Evolutionary conservation across 2,113 vertebrate species (phyloP).

Genomic region (Coryphaenoides rupestris): DNA sequence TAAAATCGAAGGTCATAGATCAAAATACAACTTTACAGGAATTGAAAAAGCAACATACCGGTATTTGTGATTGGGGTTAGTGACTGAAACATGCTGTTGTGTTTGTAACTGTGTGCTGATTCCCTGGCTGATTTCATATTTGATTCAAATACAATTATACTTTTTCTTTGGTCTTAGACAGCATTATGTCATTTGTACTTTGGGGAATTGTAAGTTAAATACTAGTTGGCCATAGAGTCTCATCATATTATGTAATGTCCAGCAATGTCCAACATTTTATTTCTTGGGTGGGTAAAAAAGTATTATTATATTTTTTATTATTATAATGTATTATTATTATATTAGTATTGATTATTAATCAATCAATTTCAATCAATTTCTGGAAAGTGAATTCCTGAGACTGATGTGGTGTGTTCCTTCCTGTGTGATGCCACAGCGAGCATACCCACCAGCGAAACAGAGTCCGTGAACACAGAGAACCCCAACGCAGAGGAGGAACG

Average conservation of each 20-base stretch:
- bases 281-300: no score
- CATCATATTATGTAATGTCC: no score
- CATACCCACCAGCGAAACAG: constrained; percentile 90
- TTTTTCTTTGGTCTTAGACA: neutral
- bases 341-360: no score
- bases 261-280: no score
- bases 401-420: constrained; percentile 7
- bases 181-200: no score
- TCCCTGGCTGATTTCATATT: neutral
- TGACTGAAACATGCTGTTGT: neutral
- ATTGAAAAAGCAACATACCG: neutral
- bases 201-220: no score
- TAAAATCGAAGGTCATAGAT: no score
- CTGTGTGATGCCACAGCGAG: constrained; percentile 77
- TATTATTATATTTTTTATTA: no score
- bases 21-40: neutral
- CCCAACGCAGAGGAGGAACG: constrained; percentile 82
- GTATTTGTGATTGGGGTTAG: neutral
- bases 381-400: constrained; percentile 11
- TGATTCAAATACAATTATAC: neutral
- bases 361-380: constrained; percentile 4
- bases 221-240: no score
- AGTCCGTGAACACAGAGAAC: constrained; percentile 91
- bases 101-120: neutral
- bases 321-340: no score